These are phyloP conservation scores for Homarus americanus DNA, from an alignment of 1,140 invertebrate species.

Conservation along the genomic window DNA sequence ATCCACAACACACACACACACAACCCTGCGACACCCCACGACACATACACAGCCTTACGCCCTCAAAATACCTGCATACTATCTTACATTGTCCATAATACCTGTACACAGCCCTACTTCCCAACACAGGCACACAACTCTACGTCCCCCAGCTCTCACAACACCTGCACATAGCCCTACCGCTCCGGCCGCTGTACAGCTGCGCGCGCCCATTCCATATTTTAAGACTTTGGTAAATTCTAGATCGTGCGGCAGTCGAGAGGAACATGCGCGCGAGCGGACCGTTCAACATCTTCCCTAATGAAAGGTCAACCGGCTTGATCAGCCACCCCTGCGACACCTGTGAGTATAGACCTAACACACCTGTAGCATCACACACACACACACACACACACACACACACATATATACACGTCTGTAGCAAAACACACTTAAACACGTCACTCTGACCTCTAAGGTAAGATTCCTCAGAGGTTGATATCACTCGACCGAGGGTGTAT, in stretches of 20 bases:
- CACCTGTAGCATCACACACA: slow-evolving; percentile 13
- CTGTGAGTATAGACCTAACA: not conserved
- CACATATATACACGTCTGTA: slow-evolving; percentile 25
- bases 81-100: not conserved
- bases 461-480: not conserved
- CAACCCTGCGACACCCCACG: too few relatives aligned
- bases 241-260: not conserved
- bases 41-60: slow-evolving; percentile 10
- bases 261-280: not conserved
- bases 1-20: not conserved
- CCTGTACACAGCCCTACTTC: not conserved
- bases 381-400: slow-evolving; percentile 54
- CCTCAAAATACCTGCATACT: not conserved
- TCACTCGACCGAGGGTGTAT: not conserved
- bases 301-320: not conserved
- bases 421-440: not conserved
- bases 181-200: not conserved
- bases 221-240: not conserved
- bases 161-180: not conserved
- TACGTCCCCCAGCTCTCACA: not conserved
- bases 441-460: not conserved
- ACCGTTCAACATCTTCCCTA: slow-evolving; percentile 4
- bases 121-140: too few relatives aligned
- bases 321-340: slow-evolving; percentile 2
- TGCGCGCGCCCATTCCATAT: slow-evolving; percentile 6